These are phyloP conservation scores for Corythornis madagascariensis DNA, from an alignment of 2,113 vertebrate species.

Conservation along the genomic window DNA sequence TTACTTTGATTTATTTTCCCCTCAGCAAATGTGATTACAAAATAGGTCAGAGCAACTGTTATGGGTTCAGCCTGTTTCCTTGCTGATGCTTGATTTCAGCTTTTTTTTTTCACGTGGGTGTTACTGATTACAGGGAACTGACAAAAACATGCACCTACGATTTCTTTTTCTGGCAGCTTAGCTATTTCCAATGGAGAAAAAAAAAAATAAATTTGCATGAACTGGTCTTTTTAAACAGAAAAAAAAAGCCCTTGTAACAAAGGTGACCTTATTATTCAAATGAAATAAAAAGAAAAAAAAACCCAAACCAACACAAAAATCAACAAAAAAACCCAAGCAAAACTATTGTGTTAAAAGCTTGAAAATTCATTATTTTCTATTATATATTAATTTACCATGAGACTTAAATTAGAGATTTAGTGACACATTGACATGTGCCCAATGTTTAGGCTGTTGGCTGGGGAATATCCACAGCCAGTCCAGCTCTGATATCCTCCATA, in stretches of 20 bases:
- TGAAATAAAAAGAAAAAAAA: not conserved
- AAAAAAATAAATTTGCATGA: not conserved
- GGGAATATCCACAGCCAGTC: not conserved
- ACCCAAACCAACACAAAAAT: not conserved
- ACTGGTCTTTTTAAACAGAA: not conserved
- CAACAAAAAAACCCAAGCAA: not conserved
- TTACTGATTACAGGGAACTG: not conserved
- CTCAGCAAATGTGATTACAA: not conserved
- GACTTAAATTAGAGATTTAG: not conserved
- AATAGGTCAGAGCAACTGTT: not conserved
- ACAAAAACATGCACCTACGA: not conserved
- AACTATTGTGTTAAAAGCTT: not conserved
- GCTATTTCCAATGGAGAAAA: not conserved
- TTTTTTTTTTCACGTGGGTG: not conserved
- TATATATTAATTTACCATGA: not conserved
- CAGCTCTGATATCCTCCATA: not conserved
- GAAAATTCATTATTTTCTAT: not conserved
- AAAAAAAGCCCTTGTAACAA: not conserved
- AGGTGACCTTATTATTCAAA: not conserved
- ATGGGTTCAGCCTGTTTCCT: not conserved
- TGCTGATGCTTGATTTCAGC: slow-evolving; percentile 6
- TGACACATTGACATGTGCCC: not conserved
- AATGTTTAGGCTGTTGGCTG: accelerated
- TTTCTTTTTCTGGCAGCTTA: not conserved
- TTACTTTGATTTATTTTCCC: not conserved